Conservation (phyloP, 1,140 invertebrate genomes). For the Scaptomyza montana region DNA sequence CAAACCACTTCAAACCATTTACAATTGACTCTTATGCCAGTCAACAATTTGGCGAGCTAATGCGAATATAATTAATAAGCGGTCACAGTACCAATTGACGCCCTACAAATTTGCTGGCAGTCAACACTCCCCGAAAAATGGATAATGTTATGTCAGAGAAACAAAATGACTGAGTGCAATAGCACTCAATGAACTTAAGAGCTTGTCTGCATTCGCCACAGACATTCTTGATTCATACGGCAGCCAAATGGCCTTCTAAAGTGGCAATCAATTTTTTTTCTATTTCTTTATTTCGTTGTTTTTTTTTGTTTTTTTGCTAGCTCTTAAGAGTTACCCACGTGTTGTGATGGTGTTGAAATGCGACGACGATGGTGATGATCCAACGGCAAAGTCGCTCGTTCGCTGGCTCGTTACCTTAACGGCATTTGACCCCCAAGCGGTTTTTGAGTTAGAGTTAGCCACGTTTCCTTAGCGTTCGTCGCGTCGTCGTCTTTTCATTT, state of each 20-base stretch:
- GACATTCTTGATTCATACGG: conserved; percentile 71
- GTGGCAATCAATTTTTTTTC: conserved; percentile 74
- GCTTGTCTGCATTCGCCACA: conserved; percentile 49
- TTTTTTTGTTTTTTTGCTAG: not conserved
- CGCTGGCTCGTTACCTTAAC: conserved; percentile 65
- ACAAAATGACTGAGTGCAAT: conserved; percentile 31
- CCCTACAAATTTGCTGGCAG: conserved; percentile 47
- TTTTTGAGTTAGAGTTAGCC: conserved; percentile 53
- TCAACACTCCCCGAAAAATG: conserved; percentile 51
- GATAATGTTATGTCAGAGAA: conserved; percentile 62
- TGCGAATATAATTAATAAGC: conserved; percentile 70
- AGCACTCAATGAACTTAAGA: conserved; percentile 43
- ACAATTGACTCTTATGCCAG: not conserved
- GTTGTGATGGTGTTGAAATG: conserved; percentile 64
- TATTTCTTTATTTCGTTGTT: no score
- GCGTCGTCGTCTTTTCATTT: conserved; percentile 57
- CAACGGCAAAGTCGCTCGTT: conserved; percentile 34
- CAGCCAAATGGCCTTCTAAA: conserved; percentile 70
- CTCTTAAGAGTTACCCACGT: conserved; percentile 29
- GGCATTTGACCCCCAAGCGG: conserved; percentile 75
- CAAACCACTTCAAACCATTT: conserved; percentile 21
- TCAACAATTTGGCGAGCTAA: conserved; percentile 46
- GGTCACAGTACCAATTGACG: conserved; percentile 49
- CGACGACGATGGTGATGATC: conserved; percentile 34
- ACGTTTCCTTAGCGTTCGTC: conserved; percentile 60